phyloP scores from a whole-genome alignment of 2,888 invertebrate genomes.

The Cerastis rubricosa region DNA sequence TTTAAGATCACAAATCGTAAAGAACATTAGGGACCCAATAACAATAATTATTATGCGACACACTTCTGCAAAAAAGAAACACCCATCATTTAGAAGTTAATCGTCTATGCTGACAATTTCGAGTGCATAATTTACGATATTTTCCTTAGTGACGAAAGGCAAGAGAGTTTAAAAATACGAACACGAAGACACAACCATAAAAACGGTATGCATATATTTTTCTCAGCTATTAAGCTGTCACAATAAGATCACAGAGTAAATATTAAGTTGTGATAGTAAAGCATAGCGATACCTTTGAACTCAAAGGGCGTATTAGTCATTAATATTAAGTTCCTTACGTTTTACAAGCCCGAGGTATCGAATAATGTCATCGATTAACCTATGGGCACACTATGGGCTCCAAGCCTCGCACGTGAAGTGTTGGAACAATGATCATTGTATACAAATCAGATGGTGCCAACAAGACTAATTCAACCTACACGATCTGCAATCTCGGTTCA shows the following conservation, averaged over 20 bases:
- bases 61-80: slow-evolving; percentile 61
- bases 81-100: slow-evolving; percentile 64
- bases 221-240: slow-evolving; percentile 54
- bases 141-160: slow-evolving; percentile 63
- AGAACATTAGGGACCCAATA: slow-evolving; percentile 45
- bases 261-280: slow-evolving; percentile 72
- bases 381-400: slow-evolving; percentile 53
- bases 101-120: slow-evolving; percentile 56
- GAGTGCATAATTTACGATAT: slow-evolving; percentile 65
- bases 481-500: slow-evolving; percentile 65
- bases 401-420: slow-evolving; percentile 67
- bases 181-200: slow-evolving; percentile 58
- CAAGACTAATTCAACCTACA: slow-evolving; percentile 77
- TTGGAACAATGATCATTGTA: slow-evolving; percentile 89
- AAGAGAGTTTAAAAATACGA: slow-evolving; percentile 64
- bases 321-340: slow-evolving; percentile 41
- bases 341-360: slow-evolving; percentile 38
- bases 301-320: slow-evolving; percentile 42
- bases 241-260: slow-evolving; percentile 73
- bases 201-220: slow-evolving; percentile 46
- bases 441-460: slow-evolving; percentile 85
- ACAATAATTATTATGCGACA: slow-evolving; percentile 63
- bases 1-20: slow-evolving; percentile 40
- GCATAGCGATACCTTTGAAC: slow-evolving; percentile 27
- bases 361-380: slow-evolving; percentile 78